Conservation (phyloP, 1,140 invertebrate genomes). For the Papilio machaon region DNA sequence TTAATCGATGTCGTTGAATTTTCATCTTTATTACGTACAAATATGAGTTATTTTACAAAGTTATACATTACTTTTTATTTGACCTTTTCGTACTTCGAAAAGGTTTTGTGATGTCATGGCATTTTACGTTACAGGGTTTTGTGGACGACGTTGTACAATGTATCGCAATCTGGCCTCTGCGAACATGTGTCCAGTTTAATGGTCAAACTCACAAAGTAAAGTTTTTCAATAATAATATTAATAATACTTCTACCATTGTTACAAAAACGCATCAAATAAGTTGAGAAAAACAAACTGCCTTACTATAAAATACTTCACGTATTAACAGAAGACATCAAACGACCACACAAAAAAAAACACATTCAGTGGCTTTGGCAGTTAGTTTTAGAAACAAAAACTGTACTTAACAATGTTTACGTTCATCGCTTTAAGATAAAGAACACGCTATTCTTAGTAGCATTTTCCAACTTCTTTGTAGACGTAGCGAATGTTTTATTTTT, state of each 20-base stretch:
- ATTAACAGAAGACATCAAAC: not conserved
- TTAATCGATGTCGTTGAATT: slow-evolving; percentile 40
- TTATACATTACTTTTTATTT: slow-evolving; percentile 9
- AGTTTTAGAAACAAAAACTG: slow-evolving; percentile 4
- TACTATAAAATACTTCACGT: too few species aligned
- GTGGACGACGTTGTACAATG: slow-evolving; percentile 53
- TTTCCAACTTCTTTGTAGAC: not conserved
- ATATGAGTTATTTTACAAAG: slow-evolving; percentile 43
- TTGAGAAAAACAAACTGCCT: too few species aligned
- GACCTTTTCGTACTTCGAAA: slow-evolving; percentile 55
- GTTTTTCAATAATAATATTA: not conserved
- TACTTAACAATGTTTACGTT: not conserved
- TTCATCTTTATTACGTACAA: slow-evolving; percentile 41
- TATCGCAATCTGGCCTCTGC: slow-evolving; percentile 53
- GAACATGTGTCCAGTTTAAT: slow-evolving; percentile 53
- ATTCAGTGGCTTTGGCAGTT: not conserved
- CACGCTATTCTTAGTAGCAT: not conserved
- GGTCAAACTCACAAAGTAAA: slow-evolving; percentile 49
- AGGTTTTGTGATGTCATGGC: slow-evolving; percentile 75
- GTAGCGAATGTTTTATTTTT: not conserved
- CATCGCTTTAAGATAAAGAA: slow-evolving; percentile 1
- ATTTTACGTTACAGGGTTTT: slow-evolving; percentile 75
- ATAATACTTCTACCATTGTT: too few species aligned
- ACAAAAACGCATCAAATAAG: too few species aligned
- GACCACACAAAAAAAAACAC: not conserved